Percentiles rank a stretch among this genome's conserved stretches.
Evolutionary conservation across 30 jellyfish, hydroid and myxozoan species (phyloP).

Genomic region (Pelagia noctiluca): DNA sequence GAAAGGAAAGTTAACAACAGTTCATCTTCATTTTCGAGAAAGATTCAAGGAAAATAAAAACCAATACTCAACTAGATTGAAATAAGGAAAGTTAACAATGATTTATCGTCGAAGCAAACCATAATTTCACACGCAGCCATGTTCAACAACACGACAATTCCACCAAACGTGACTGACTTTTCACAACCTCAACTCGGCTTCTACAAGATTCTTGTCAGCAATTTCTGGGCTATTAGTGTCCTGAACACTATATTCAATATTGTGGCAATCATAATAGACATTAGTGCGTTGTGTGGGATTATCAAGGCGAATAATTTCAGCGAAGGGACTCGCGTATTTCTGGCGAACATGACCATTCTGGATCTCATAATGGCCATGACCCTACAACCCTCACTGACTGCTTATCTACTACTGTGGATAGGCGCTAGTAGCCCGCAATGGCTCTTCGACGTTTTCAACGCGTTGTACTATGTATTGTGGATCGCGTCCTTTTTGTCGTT

Average conservation of each 20-base stretch:
- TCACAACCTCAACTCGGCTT: too few relatives aligned
- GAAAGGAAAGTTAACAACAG: too few relatives aligned
- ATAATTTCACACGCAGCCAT: too few relatives aligned
- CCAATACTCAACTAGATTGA: too few relatives aligned
- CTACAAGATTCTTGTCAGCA: too few relatives aligned
- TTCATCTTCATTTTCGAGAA: too few relatives aligned
- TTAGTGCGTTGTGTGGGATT: slow-evolving; percentile 48
- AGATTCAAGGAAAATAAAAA: too few relatives aligned
- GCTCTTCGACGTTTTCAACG: slow-evolving; percentile 38
- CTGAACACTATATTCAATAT: slow-evolving; percentile 46
- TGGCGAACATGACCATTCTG: slow-evolving; percentile 55
- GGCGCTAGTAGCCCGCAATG: not conserved
- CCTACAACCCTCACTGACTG: slow-evolving; percentile 62
- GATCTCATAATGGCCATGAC: slow-evolving; percentile 56
- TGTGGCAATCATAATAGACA: slow-evolving; percentile 33
- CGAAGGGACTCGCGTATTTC: slow-evolving; percentile 59
- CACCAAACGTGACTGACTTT: too few relatives aligned
- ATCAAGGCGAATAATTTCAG: slow-evolving; percentile 56
- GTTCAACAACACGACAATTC: too few relatives aligned
- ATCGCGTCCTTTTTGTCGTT: slow-evolving; percentile 51
- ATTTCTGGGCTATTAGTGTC: slow-evolving; percentile 44
- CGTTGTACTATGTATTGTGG: slow-evolving; percentile 35
- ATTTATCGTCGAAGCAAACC: too few relatives aligned
- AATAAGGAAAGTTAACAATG: too few relatives aligned
- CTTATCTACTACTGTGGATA: slow-evolving; percentile 52